Evolutionary conservation across 2,113 vertebrate species (phyloP).

Genomic region (Labrus mixtus): DNA sequence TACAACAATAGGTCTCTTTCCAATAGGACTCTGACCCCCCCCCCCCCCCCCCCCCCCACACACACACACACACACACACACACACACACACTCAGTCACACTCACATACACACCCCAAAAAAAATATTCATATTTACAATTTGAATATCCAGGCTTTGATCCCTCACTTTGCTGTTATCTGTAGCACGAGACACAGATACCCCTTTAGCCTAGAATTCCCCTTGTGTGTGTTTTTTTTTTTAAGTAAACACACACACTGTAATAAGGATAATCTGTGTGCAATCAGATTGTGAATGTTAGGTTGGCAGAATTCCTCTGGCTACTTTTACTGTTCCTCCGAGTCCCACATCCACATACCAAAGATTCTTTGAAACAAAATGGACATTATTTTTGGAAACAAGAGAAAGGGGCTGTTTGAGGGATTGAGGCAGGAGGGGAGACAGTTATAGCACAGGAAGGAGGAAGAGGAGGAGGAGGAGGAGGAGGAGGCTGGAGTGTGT

Average conservation of each 20-base stretch:
- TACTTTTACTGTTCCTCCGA: conserved; percentile 1
- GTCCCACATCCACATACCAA: conserved; percentile 69
- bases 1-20: conserved; percentile 61
- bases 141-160: conserved; percentile 48
- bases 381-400: conserved; percentile 82
- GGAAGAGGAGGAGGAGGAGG: not conserved
- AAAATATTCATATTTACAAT: conserved; percentile 4
- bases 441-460: conserved; percentile 15
- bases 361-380: conserved; percentile 83
- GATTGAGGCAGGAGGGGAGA: conserved; percentile 31
- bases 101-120: not conserved
- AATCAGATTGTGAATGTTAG: conserved; percentile 48
- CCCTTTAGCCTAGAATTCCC: conserved; percentile 6
- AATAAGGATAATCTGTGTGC: conserved; percentile 52
- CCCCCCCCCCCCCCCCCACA: not conserved
- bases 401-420: conserved; percentile 49
- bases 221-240: conserved; percentile 41
- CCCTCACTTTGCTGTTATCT: conserved; percentile 31
- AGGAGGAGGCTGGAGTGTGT: not conserved
- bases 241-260: conserved; percentile 52
- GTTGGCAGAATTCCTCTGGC: conserved; percentile 22
- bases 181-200: conserved; percentile 41
- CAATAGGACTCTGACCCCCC: conserved; percentile 31
- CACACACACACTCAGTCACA: not conserved
- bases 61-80: not conserved